Percentiles rank a stretch among this genome's conserved stretches.
phyloP scores from a whole-genome alignment of 35 echinoderm and acorn worm genomes.

The Lytechinus variegatus region DNA sequence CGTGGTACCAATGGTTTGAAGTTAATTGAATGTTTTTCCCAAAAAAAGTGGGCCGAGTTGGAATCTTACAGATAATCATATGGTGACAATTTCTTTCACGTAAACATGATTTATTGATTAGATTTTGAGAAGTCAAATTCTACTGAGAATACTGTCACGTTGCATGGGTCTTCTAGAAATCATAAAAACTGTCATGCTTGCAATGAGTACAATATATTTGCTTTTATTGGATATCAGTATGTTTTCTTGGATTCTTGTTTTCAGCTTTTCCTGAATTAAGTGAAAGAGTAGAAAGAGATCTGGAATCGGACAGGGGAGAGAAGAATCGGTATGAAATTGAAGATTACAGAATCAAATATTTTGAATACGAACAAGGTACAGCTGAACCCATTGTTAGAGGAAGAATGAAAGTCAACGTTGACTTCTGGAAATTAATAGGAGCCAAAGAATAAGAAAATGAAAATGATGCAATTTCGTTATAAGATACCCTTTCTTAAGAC shows the following conservation, averaged over 20 bases:
- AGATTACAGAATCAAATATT: neutral
- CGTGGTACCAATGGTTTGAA: too few relatives aligned
- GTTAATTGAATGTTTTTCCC: too few relatives aligned
- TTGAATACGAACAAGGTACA: slow-evolving; percentile 29
- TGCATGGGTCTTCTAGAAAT: too few relatives aligned
- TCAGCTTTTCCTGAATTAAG: neutral
- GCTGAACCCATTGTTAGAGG: neutral
- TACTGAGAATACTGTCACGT: too few relatives aligned
- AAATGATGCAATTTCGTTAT: neutral
- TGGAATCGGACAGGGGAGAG: too few relatives aligned
- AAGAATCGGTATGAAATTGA: neutral
- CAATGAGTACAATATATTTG: neutral
- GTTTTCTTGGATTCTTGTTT: neutral
- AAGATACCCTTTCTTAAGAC: slow-evolving; percentile 7
- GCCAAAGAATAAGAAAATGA: neutral
- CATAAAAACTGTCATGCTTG: too few relatives aligned
- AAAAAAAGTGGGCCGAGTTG: too few relatives aligned
- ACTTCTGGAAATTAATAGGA: slow-evolving; percentile 19
- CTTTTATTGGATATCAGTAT: neutral
- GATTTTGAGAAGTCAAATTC: too few relatives aligned
- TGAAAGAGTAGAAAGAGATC: neutral
- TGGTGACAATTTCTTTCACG: too few relatives aligned
- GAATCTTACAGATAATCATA: too few relatives aligned
- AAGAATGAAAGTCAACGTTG: slow-evolving; percentile 10
- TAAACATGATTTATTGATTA: too few relatives aligned